phyloP scores from a whole-genome alignment of 2,888 invertebrate species.

The Helleia helle region DNA sequence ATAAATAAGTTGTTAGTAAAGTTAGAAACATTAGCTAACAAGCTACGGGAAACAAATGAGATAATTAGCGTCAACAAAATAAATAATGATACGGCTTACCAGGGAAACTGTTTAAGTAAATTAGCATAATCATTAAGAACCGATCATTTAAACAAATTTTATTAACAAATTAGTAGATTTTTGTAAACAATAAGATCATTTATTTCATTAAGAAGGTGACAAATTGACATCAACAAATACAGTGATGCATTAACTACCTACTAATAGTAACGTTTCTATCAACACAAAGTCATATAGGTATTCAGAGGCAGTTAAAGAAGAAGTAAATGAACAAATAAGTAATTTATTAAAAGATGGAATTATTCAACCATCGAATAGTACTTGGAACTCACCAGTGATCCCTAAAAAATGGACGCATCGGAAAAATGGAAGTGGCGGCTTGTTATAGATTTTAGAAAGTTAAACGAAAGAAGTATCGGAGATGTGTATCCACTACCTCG shows the following conservation, averaged over 20 bases:
- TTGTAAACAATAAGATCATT: constrained; percentile 19
- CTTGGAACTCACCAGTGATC: constrained; percentile 21
- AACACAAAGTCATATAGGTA: constrained; percentile 20
- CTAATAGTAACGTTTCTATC: constrained; percentile 15
- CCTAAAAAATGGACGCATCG: constrained; percentile 20
- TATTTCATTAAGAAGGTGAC: constrained; percentile 18
- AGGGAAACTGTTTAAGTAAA: constrained; percentile 7
- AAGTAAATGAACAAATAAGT: constrained; percentile 18
- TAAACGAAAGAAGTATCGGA: constrained; percentile 16
- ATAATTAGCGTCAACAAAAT: constrained; percentile 7
- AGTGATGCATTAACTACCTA: constrained; percentile 16
- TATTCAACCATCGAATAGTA: constrained; percentile 19
- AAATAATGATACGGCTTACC: background rate
- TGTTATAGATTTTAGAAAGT: too few species aligned
- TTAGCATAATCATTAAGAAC: constrained; percentile 12
- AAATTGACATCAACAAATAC: constrained; percentile 13
- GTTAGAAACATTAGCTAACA: background rate
- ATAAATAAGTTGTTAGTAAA: background rate
- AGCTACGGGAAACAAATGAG: too few species aligned
- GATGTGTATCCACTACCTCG: constrained; percentile 15
- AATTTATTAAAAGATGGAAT: constrained; percentile 4
- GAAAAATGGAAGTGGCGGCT: constrained; percentile 18
- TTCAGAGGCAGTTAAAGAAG: constrained; percentile 19
- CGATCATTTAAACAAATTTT: constrained; percentile 18
- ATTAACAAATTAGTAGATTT: constrained; percentile 15